These are phyloP conservation scores for Picus viridis DNA, from an alignment of 2,797 vertebrate species.

Conservation along the genomic window DNA sequence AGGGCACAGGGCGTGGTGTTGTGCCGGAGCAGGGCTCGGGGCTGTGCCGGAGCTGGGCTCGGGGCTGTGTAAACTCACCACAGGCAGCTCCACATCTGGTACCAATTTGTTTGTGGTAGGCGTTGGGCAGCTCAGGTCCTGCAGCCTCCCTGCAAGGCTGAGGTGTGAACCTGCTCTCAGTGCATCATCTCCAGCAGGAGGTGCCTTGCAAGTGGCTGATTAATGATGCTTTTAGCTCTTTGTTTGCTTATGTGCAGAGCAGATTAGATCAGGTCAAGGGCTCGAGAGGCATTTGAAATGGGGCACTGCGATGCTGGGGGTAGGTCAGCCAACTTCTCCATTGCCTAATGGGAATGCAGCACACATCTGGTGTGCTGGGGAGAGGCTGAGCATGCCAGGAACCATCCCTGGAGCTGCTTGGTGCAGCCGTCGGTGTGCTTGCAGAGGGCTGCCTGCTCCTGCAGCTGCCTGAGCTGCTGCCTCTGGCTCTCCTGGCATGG, in stretches of 20 bases:
- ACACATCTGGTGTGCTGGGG: neutral
- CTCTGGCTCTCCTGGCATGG: neutral
- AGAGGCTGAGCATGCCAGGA: neutral
- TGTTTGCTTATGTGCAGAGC: neutral
- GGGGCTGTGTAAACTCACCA: neutral
- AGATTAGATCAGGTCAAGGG: neutral
- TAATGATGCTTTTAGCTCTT: neutral
- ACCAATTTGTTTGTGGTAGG: neutral
- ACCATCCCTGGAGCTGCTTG: neutral
- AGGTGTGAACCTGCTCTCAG: neutral
- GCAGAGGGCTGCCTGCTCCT: neutral
- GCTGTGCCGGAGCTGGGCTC: too few species aligned
- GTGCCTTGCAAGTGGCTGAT: neutral
- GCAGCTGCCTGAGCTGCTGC: neutral
- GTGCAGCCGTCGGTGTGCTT: neutral
- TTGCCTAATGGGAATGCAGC: neutral
- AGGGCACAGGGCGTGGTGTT: too few species aligned
- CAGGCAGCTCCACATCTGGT: neutral
- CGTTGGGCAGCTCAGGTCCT: neutral
- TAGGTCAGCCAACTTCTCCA: neutral
- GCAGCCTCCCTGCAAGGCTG: neutral
- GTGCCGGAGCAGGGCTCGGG: too few species aligned
- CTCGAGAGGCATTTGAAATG: neutral
- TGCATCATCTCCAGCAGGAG: neutral
- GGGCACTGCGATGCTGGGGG: rapidly evolving